A percentile compares a stretch with the other conserved stretches of the same genome.
These are phyloP conservation scores for Tinamus guttatus DNA, from an alignment of 2,113 vertebrate species.

Conservation along the genomic window DNA sequence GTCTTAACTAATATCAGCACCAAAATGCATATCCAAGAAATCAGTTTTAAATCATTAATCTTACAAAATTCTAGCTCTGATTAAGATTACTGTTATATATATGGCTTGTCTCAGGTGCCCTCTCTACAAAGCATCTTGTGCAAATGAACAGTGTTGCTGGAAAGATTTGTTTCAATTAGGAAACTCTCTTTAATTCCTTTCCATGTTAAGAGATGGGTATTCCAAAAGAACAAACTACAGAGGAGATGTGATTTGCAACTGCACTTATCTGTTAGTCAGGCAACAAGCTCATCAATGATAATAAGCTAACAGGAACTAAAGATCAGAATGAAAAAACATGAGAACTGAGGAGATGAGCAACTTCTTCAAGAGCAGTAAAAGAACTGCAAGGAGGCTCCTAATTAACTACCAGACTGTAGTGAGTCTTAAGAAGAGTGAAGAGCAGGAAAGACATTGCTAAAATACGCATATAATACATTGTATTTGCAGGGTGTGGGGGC, in stretches of 20 bases:
- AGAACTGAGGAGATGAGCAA: conserved; percentile 1
- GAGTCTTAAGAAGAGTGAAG: background rate
- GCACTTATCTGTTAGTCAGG: background rate
- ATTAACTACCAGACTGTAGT: conserved; percentile 35
- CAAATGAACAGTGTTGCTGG: background rate
- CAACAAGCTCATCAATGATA: conserved; percentile 19
- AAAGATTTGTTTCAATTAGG: conserved; percentile 15
- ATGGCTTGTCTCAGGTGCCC: background rate
- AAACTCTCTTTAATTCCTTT: background rate
- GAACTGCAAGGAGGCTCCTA: conserved; percentile 29
- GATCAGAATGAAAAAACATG: background rate
- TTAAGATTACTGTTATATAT: background rate
- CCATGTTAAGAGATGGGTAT: background rate
- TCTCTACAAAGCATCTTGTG: background rate
- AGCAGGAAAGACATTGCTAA: conserved; percentile 7
- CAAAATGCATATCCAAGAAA: background rate
- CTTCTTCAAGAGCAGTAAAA: conserved; percentile 37
- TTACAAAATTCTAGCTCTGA: background rate
- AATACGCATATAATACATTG: background rate
- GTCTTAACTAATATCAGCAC: background rate
- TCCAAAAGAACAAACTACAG: background rate
- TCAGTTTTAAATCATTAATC: background rate
- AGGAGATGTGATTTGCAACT: background rate
- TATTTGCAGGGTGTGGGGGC: background rate
- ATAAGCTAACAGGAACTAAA: conserved; percentile 1